Evolutionary conservation across 2,888 invertebrate species (phyloP).

Genomic region (Eupeodes latifasciatus): DNA sequence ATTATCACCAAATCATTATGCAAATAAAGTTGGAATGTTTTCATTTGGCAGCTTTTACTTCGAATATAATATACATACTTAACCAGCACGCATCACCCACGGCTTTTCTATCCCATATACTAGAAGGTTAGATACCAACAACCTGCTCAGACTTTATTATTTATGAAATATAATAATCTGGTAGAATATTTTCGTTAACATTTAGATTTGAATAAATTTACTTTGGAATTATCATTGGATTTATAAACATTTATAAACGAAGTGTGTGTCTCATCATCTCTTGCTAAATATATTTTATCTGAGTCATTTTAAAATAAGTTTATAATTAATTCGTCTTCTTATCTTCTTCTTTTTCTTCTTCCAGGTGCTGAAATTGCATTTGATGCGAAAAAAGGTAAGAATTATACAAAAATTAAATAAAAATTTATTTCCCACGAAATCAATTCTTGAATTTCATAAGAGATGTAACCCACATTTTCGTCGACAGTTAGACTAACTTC

Average conservation of each 20-base stretch:
- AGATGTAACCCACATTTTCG: conserved; percentile 34
- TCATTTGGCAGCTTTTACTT: conserved; percentile 17
- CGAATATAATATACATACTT: conserved; percentile 16
- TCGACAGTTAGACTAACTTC: conserved; percentile 2
- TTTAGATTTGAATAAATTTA: conserved; percentile 24
- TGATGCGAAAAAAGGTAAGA: conserved; percentile 50
- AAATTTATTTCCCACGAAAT: conserved; percentile 62
- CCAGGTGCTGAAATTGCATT: conserved; percentile 55
- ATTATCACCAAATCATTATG: conserved; percentile 45
- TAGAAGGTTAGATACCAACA: neutral
- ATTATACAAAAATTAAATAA: neutral
- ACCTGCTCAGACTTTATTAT: conserved; percentile 28
- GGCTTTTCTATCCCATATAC: neutral
- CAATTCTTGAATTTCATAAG: conserved; percentile 46
- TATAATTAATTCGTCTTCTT: conserved; percentile 26
- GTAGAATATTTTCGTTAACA: neutral
- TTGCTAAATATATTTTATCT: conserved; percentile 35
- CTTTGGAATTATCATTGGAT: neutral
- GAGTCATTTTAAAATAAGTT: conserved; percentile 48
- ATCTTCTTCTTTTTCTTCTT: conserved; percentile 43
- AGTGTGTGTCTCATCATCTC: conserved; percentile 24
- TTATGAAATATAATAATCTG: neutral
- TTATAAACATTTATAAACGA: neutral
- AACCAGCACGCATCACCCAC: conserved; percentile 49
- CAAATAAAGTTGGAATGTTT: conserved; percentile 31